phyloP scores from a whole-genome alignment of 1,140 invertebrate species.

The Palaemon carinicauda region DNA sequence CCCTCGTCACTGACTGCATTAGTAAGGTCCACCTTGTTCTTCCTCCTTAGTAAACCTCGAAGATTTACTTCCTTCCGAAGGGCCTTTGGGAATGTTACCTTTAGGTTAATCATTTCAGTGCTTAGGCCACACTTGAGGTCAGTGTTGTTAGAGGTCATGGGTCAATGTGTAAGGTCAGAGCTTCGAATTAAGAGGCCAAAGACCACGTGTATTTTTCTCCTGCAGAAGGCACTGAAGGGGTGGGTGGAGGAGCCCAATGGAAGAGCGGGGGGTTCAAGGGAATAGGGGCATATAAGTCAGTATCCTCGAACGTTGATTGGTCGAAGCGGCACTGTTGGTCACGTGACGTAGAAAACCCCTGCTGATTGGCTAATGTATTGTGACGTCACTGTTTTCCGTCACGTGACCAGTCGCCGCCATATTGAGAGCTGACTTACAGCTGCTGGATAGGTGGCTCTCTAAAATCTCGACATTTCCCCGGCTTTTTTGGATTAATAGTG shows the following conservation, averaged over 20 bases:
- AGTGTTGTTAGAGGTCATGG: too few species aligned
- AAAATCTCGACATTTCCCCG: background rate
- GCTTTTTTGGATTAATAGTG: constrained; percentile 19
- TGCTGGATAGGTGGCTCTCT: constrained; percentile 2
- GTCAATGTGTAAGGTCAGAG: too few species aligned
- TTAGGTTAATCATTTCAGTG: too few species aligned
- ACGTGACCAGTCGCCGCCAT: constrained; percentile 56
- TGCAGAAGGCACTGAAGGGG: background rate
- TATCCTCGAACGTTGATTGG: constrained; percentile 35
- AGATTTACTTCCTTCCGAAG: too few species aligned
- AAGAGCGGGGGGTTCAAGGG: constrained; percentile 41
- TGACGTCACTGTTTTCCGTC: constrained; percentile 54
- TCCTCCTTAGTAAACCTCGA: too few species aligned
- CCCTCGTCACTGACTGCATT: too few species aligned
- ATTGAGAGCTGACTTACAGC: constrained; percentile 28
- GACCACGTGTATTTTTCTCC: too few species aligned
- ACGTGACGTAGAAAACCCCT: constrained; percentile 33
- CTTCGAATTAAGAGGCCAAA: too few species aligned
- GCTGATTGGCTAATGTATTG: constrained; percentile 32
- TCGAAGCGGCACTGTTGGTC: constrained; percentile 32
- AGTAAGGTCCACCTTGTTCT: too few species aligned
- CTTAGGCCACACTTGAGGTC: too few species aligned
- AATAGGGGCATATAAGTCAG: constrained; percentile 55
- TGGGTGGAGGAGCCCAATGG: constrained; percentile 11
- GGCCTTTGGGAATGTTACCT: too few species aligned